Evolutionary conservation across 1,140 invertebrate genomes (phyloP).

Genomic region (Drosophila asahinai): DNA sequence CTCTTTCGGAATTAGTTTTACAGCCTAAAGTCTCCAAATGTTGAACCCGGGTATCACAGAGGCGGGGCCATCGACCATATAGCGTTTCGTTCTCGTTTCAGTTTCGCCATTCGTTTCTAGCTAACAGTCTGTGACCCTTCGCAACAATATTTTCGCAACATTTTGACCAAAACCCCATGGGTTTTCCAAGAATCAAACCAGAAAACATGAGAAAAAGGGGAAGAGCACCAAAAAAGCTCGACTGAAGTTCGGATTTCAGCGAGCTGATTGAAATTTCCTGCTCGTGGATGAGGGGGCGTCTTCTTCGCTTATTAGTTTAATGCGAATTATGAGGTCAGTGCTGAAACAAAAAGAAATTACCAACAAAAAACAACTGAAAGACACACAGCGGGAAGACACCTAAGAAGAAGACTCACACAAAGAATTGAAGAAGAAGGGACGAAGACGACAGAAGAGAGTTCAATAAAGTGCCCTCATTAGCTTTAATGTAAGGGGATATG

Average conservation of each 20-base stretch:
- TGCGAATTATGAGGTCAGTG: conserved; percentile 71
- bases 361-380: background rate
- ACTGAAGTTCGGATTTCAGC: conserved; percentile 45
- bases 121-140: conserved; percentile 28
- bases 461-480: conserved; percentile 58
- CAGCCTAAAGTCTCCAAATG: background rate
- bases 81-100: conserved; percentile 5
- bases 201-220: conserved; percentile 23
- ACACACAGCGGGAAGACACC: conserved; percentile 28
- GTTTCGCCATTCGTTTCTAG: conserved; percentile 37
- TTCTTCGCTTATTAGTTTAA: conserved; percentile 54
- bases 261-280: conserved; percentile 74
- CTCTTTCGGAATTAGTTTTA: background rate
- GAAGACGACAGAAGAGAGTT: conserved; percentile 31
- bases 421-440: conserved; percentile 9
- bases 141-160: conserved; percentile 40
- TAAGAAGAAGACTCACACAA: conserved; percentile 4
- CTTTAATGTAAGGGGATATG: conserved; percentile 72
- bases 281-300: conserved; percentile 40
- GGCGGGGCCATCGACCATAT: background rate
- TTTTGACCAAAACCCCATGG: conserved; percentile 20
- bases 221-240: conserved; percentile 10
- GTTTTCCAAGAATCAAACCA: conserved; percentile 30
- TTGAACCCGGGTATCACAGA: background rate
- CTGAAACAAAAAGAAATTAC: conserved; percentile 22